phyloP scores from a whole-genome alignment of 2,113 vertebrate genomes.

The Suncus etruscus region DNA sequence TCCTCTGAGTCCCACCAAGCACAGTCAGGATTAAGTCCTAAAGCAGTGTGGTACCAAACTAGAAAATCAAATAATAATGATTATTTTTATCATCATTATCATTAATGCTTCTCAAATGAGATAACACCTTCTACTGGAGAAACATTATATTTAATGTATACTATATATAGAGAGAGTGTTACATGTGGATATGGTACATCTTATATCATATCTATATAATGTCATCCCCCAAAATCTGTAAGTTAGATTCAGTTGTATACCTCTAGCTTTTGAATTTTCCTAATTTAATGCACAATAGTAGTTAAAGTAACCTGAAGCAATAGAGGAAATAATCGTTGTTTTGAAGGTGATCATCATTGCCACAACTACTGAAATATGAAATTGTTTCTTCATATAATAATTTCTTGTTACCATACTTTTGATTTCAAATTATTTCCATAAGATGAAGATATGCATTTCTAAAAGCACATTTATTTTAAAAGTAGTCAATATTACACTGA shows the following conservation, averaged over 20 bases:
- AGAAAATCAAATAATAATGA: too few species aligned
- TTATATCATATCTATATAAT: neutral
- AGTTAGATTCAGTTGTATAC: neutral
- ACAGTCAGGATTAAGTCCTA: too few species aligned
- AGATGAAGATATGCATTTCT: neutral
- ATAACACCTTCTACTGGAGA: too few species aligned
- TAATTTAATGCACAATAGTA: neutral
- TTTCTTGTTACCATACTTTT: neutral
- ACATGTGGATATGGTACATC: too few species aligned
- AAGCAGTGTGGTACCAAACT: too few species aligned
- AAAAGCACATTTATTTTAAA: conserved; percentile 11
- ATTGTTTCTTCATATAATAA: neutral
- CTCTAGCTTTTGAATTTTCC: neutral
- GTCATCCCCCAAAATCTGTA: neutral
- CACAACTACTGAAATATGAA: neutral
- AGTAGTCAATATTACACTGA: neutral
- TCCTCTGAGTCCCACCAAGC: too few species aligned
- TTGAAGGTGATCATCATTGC: neutral
- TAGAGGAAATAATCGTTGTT: neutral
- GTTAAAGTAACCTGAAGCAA: neutral
- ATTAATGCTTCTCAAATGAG: too few species aligned
- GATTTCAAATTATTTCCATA: neutral
- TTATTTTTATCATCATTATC: too few species aligned
- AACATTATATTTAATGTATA: too few species aligned
- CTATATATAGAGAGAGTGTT: too few species aligned